Evolutionary conservation across 2,797 vertebrate species (phyloP).

Genomic region (Taenioides sp.): DNA sequence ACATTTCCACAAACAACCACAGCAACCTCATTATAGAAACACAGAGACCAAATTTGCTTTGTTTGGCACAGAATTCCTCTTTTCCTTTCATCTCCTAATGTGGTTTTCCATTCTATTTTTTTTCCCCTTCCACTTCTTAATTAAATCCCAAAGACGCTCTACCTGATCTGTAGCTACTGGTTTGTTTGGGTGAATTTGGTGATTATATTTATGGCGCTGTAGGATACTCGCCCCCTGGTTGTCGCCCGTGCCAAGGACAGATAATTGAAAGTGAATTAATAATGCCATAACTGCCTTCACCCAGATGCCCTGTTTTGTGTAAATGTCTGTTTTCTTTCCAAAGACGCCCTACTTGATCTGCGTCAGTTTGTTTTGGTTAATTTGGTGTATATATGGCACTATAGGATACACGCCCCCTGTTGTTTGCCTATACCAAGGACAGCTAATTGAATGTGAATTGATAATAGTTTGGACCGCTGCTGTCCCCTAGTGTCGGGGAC

Average conservation of each 20-base stretch:
- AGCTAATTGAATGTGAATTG: constrained; percentile 27
- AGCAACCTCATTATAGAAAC: neutral
- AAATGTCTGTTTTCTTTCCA: constrained; percentile 28
- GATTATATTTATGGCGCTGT: constrained; percentile 29
- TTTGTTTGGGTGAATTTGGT: constrained; percentile 18
- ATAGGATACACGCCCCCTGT: constrained; percentile 45
- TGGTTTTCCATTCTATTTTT: neutral
- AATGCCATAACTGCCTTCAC: constrained; percentile 58
- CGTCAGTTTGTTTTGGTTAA: neutral
- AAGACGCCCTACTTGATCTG: constrained; percentile 57
- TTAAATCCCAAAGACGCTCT: constrained; percentile 60
- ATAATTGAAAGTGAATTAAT: constrained; percentile 72
- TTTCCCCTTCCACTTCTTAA: constrained; percentile 39
- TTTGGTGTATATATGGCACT: constrained; percentile 29
- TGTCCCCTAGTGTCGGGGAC: no score
- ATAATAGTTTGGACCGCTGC: no score
- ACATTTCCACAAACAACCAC: constrained; percentile 1
- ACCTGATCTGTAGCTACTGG: constrained; percentile 36
- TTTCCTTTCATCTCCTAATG: constrained; percentile 2
- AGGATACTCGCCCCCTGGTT: constrained; percentile 43
- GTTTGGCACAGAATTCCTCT: neutral
- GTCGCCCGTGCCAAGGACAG: constrained; percentile 53
- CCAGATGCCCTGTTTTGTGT: neutral
- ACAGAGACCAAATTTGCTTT: neutral
- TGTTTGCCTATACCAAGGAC: constrained; percentile 52